Evolutionary conservation across 2,888 invertebrate species (phyloP).

Genomic region (Siphlonurus alternatus): DNA sequence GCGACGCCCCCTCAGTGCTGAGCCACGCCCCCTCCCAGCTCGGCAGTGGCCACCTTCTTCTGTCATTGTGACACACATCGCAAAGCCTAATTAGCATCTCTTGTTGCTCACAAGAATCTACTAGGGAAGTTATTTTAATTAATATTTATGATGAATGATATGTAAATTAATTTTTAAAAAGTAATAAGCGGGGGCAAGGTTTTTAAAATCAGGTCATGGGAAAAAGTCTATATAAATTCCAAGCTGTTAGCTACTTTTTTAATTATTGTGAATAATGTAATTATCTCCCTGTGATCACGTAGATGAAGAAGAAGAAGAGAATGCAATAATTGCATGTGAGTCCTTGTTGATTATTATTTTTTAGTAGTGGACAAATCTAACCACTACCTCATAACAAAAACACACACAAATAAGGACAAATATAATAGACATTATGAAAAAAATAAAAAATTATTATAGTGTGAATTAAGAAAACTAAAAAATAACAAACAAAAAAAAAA

Average conservation of each 20-base stretch:
- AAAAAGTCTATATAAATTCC: not conserved
- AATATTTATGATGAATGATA: not conserved
- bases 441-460: not conserved
- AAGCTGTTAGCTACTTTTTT: not conserved
- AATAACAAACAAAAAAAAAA: not conserved
- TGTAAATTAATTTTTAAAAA: no score
- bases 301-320: not conserved
- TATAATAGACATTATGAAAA: not conserved
- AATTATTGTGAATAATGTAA: not conserved
- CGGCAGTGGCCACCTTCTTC: not conserved
- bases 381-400: not conserved
- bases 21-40: not conserved
- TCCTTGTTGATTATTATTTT: not conserved
- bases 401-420: not conserved
- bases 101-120: not conserved
- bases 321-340: not conserved
- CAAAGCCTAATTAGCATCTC: not conserved
- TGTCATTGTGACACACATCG: not conserved
- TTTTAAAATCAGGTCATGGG: not conserved
- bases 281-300: constrained; percentile 2
- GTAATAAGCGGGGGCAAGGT: no score
- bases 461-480: not conserved
- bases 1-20: no score
- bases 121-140: not conserved
- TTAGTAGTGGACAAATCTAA: not conserved